These are phyloP conservation scores for Patella ulyssiponensis DNA, from an alignment of 2,888 invertebrate genomes.

Conservation along the genomic window DNA sequence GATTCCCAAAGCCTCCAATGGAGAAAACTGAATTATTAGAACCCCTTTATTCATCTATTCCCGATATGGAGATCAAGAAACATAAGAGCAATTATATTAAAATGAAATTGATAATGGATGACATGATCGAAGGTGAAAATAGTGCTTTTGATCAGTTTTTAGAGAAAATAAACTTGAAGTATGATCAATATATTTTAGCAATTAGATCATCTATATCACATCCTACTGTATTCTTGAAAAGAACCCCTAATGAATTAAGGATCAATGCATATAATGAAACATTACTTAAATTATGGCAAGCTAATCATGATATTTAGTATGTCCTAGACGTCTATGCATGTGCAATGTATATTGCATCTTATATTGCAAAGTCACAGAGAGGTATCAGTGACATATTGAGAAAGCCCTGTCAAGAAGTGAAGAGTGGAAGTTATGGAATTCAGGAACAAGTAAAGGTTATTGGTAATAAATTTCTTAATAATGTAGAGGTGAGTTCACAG, in stretches of 20 bases:
- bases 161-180: not conserved
- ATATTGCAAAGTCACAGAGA: slow-evolving; percentile 43
- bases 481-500: slow-evolving; percentile 53
- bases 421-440: slow-evolving; percentile 21
- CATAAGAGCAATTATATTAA: not conserved
- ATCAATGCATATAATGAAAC: slow-evolving; percentile 31
- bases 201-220: not conserved
- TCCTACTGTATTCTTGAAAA: slow-evolving; percentile 28
- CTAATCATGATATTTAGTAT: slow-evolving; percentile 16
- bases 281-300: slow-evolving; percentile 9
- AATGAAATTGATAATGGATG: not conserved
- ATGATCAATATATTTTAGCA: slow-evolving; percentile 14
- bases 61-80: not conserved
- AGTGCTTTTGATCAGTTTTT: not conserved
- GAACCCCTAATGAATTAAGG: slow-evolving; percentile 26
- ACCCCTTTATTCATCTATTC: slow-evolving; percentile 10
- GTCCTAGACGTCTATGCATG: slow-evolving; percentile 9
- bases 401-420: slow-evolving; percentile 38
- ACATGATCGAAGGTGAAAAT: not conserved
- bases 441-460: slow-evolving; percentile 39
- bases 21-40: slow-evolving; percentile 5
- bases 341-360: slow-evolving; percentile 39
- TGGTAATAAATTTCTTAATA: slow-evolving; percentile 31
- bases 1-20: slow-evolving; percentile 14
- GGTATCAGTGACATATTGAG: slow-evolving; percentile 45